Evolutionary conservation across 2,113 vertebrate genomes (phyloP), one percentile per base, ranked within the genome.

Genomic region (Ochotona curzoniae): DNA sequence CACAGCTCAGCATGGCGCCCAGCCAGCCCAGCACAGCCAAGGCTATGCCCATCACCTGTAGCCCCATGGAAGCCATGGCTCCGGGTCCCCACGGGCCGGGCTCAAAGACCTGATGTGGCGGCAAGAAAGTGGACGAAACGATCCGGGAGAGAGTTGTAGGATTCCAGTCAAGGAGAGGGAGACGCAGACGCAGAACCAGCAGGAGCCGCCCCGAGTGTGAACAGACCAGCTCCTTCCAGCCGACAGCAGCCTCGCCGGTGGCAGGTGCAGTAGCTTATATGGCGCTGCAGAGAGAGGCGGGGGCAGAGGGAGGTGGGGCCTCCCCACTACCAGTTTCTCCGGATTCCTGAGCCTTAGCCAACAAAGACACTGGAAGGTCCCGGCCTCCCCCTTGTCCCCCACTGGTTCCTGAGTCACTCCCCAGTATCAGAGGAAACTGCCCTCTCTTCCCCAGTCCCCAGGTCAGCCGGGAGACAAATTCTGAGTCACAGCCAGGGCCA

Each of bases 21-120:
- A 98, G 30, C 99, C 99, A 99, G 86, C 99, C 99, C 74, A 99
- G 93, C 82, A 99, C 98, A 0, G 98, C 98, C 79, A 99, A 97
- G 30, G 97, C 97, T 0, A 99, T 98, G 83, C 98, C 99, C 94
- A 99, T 57, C 95, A 99, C 97, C 97, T 99, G 99, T 10, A 99
- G 98, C 49, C 98, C 99, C 97, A 98, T 96, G 4, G 99, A 99
- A 26, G 98, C 98, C 99, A 99, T 99, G 2, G 60, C n/a, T 84
- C 32, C 0, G 61, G 0, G 44, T 57, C 14, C 54, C 14, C 18
- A 23, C n/a, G 26, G 11, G 67, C 69, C 0, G 63, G 35, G 7
- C 17, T 85, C 35, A 44, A 44, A 44, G 38, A 44, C 38, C 38
- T 44, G 38, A 44, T 44, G 38, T 44, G 38, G 38, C 38, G 38